A percentile compares a stretch with the other conserved stretches of the same genome.
These are phyloP conservation scores for Grapholita molesta DNA, from an alignment of 1,140 invertebrate genomes.

Conservation along the genomic window DNA sequence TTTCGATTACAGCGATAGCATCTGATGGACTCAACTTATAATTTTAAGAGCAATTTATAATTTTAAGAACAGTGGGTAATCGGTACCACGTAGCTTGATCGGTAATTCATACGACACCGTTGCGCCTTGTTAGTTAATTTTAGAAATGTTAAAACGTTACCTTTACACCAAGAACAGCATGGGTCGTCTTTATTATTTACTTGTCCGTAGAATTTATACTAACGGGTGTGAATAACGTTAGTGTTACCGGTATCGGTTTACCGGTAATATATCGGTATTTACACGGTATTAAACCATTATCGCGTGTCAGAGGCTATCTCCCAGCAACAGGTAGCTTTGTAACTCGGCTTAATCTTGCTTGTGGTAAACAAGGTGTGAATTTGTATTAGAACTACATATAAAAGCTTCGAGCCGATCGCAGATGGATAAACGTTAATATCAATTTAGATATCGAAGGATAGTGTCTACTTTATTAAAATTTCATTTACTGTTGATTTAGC, in stretches of 20 bases:
- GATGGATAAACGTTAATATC: neutral
- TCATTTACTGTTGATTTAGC: neutral
- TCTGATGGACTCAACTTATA: no score
- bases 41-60: no score
- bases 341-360: neutral
- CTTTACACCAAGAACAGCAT: neutral
- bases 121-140: no score
- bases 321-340: conserved; percentile 2
- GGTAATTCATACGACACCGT: no score
- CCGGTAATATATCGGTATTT: neutral
- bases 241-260: neutral
- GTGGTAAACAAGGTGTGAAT: neutral
- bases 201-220: neutral
- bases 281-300: neutral
- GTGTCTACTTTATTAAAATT: neutral
- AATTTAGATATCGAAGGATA: neutral
- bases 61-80: no score
- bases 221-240: neutral
- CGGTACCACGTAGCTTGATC: no score
- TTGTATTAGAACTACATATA: neutral
- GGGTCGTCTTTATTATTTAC: neutral
- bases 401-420: neutral
- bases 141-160: no score
- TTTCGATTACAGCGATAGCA: no score
- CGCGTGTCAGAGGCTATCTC: conserved; percentile 9